Percentiles rank a stretch among this genome's conserved stretches.
Conservation (phyloP, 2,797 vertebrate species). For the Cyprinella venusta region DNA sequence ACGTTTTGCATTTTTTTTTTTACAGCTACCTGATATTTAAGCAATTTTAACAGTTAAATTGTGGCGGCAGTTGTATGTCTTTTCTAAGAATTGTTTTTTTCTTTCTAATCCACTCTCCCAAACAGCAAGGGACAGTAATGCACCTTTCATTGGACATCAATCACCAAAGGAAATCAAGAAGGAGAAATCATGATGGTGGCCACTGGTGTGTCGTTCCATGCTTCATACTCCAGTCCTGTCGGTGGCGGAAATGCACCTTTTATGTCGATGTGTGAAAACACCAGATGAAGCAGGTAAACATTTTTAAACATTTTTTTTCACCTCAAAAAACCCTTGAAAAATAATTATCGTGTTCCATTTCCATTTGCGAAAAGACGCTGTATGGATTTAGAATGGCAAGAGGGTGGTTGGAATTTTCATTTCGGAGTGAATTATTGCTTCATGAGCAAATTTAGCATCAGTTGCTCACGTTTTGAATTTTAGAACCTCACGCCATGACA, state of each 20-base stretch:
- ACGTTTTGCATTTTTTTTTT: not conserved
- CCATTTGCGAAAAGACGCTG: not conserved
- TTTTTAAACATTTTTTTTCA: too few relatives aligned
- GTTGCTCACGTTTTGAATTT: slow-evolving; percentile 4
- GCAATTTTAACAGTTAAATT: not conserved
- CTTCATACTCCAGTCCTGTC: slow-evolving; percentile 1
- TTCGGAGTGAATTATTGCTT: not conserved
- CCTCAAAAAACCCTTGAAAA: not conserved
- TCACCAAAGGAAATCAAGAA: not conserved
- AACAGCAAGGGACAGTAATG: not conserved
- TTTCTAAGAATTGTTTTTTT: not conserved
- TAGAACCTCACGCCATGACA: not conserved
- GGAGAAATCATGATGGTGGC: too few relatives aligned
- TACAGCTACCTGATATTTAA: not conserved
- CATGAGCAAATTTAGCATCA: not conserved
- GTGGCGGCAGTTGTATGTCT: not conserved
- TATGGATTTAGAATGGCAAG: not conserved
- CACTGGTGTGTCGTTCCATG: not conserved
- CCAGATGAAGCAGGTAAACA: not conserved
- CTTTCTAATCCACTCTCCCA: not conserved
- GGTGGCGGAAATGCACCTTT: not conserved
- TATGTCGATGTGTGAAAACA: not conserved
- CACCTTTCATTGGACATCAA: not conserved
- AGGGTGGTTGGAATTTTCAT: not conserved
- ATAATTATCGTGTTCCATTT: not conserved